phyloP scores from a whole-genome alignment of 1,140 invertebrate species.

The Galleria mellonella region DNA sequence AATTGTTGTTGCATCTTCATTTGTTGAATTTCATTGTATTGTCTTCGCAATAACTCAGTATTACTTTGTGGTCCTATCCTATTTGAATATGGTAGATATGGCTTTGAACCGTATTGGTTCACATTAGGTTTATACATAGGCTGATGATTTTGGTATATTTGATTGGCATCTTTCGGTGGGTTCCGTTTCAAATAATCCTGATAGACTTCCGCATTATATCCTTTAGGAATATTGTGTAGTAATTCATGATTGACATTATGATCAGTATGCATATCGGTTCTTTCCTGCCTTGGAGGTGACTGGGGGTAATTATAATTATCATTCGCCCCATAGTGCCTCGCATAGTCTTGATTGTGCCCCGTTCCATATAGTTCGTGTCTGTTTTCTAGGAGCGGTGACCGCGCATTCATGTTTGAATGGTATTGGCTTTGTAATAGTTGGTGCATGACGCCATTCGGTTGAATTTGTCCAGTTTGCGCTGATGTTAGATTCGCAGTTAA shows the following conservation, averaged over 20 bases:
- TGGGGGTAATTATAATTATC: slow-evolving; percentile 66
- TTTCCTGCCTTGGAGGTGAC: slow-evolving; percentile 48
- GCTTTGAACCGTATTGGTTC: slow-evolving; percentile 63
- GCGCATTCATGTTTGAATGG: slow-evolving; percentile 63
- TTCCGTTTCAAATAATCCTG: slow-evolving; percentile 73
- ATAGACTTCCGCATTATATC: slow-evolving; percentile 70
- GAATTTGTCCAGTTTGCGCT: slow-evolving; percentile 71
- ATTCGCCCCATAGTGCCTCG: slow-evolving; percentile 61
- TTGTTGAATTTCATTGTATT: slow-evolving; percentile 77
- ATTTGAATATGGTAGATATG: slow-evolving; percentile 67
- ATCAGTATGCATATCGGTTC: slow-evolving; percentile 49
- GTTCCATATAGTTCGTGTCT: slow-evolving; percentile 70
- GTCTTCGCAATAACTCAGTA: slow-evolving; percentile 72
- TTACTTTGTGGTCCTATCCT: slow-evolving; percentile 72
- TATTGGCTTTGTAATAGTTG: slow-evolving; percentile 63
- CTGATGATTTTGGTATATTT: slow-evolving; percentile 75
- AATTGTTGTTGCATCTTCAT: slow-evolving; percentile 77
- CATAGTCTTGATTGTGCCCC: slow-evolving; percentile 60
- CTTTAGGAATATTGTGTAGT: slow-evolving; percentile 62
- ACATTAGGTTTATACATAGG: slow-evolving; percentile 61
- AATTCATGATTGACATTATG: slow-evolving; percentile 64
- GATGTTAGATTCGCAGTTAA: slow-evolving; percentile 55
- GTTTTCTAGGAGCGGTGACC: slow-evolving; percentile 70
- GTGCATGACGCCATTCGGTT: slow-evolving; percentile 64
- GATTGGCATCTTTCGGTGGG: slow-evolving; percentile 71